These are phyloP conservation scores for Aldrovandia affinis DNA, from an alignment of 2,797 vertebrate species.

Conservation along the genomic window DNA sequence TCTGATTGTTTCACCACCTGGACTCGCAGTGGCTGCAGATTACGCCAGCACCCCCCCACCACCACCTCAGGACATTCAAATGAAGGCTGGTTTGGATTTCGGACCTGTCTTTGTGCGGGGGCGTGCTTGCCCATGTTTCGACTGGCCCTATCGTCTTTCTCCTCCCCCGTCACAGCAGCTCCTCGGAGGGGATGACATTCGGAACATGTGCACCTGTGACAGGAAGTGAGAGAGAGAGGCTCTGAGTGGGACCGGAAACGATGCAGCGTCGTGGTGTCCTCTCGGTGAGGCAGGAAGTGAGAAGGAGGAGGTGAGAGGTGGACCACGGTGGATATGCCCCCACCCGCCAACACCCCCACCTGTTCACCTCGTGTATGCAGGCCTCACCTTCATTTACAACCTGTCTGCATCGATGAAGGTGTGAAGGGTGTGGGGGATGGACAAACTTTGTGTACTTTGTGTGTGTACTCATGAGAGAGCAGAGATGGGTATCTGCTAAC, in stretches of 20 bases:
- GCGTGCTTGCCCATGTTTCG: conserved; percentile 73
- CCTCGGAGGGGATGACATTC: not conserved
- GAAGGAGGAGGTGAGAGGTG: not conserved
- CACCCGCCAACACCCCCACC: conserved; percentile 31
- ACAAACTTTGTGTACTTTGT: conserved; percentile 51
- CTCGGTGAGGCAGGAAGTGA: not conserved
- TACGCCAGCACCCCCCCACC: conserved; percentile 68
- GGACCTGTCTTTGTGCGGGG: conserved; percentile 69
- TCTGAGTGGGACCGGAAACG: not conserved
- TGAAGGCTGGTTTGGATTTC: conserved; percentile 71
- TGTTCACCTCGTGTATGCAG: conserved; percentile 45
- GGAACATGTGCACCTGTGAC: not conserved
- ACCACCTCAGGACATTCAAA: conserved; percentile 27
- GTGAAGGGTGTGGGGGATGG: conserved; percentile 13
- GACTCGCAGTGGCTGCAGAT: conserved; percentile 66
- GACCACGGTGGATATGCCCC: not conserved
- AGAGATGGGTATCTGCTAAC: conserved; percentile 73
- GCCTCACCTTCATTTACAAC: conserved; percentile 63
- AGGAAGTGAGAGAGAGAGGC: not conserved
- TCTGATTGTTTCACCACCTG: conserved; percentile 81
- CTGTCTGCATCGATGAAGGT: conserved; percentile 66
- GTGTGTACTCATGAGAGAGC: conserved; percentile 70
- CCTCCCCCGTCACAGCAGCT: conserved; percentile 24
- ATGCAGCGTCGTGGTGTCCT: not conserved
- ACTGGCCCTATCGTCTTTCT: conserved; percentile 72